These are phyloP conservation scores for Pitangus sulphuratus DNA, from an alignment of 2,797 vertebrate genomes.

Conservation along the genomic window DNA sequence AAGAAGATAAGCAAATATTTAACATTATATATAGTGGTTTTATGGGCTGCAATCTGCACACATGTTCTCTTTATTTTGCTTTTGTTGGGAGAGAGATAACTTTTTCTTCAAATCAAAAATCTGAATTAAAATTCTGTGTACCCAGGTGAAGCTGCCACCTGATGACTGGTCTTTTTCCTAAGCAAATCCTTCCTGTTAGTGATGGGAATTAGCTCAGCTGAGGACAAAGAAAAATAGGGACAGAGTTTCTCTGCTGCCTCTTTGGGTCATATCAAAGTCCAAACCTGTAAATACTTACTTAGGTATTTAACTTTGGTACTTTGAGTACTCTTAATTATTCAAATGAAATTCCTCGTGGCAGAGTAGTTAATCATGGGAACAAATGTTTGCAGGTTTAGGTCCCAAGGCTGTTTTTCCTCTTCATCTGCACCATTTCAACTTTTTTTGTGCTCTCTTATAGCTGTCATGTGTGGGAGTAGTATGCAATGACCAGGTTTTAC, in stretches of 20 bases:
- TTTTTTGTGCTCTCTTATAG: neutral
- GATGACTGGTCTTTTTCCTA: neutral
- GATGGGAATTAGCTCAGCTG: neutral
- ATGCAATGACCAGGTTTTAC: neutral
- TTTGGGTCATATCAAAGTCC: neutral
- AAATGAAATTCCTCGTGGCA: slow-evolving; percentile 8
- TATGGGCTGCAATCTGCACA: neutral
- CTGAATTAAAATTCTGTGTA: neutral
- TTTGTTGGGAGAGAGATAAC: neutral
- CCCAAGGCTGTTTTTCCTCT: neutral
- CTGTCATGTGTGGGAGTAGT: neutral
- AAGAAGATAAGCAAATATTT: slow-evolving; percentile 57
- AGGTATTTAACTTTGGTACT: neutral
- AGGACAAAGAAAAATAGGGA: neutral
- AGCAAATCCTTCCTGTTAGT: neutral
- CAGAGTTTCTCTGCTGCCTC: neutral
- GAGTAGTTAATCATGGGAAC: slow-evolving; percentile 40
- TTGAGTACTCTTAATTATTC: slow-evolving; percentile 1
- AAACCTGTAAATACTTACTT: slow-evolving; percentile 27
- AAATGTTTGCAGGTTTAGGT: slow-evolving; percentile 35
- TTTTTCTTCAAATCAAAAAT: neutral
- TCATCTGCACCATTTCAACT: neutral
- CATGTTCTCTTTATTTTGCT: neutral
- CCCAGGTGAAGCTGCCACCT: neutral
- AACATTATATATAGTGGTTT: neutral